Evolutionary conservation across 1,140 invertebrate genomes (phyloP).

Genomic region (Pseudoatta argentina): DNA sequence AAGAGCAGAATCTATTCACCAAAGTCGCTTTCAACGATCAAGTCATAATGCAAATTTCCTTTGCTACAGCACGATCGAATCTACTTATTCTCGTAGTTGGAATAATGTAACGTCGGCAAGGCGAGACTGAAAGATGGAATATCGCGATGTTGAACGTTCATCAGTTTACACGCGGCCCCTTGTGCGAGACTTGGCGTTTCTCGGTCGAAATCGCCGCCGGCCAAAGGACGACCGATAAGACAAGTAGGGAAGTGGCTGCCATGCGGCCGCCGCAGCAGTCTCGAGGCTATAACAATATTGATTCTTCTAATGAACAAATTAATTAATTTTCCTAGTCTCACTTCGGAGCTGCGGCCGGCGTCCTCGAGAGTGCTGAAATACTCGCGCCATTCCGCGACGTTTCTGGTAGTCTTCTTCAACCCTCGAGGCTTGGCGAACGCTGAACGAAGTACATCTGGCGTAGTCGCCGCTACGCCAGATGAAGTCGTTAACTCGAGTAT

Average conservation of each 20-base stretch:
- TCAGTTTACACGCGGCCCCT: constrained; percentile 51
- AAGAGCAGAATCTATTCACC: constrained; percentile 69
- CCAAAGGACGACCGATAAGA: constrained; percentile 71
- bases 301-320: constrained; percentile 77
- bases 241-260: constrained; percentile 59
- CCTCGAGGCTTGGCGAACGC: constrained; percentile 21
- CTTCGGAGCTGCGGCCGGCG: not conserved
- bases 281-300: constrained; percentile 68
- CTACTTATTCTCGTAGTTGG: constrained; percentile 64
- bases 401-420: constrained; percentile 45
- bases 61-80: constrained; percentile 73
- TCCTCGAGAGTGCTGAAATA: constrained; percentile 40
- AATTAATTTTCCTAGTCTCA: constrained; percentile 76
- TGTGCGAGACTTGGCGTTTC: constrained; percentile 26
- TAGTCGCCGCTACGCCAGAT: constrained; percentile 64
- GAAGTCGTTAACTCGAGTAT: constrained; percentile 83
- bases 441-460: constrained; percentile 42
- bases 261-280: constrained; percentile 9
- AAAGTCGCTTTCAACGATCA: constrained; percentile 64
- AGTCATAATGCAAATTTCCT: constrained; percentile 72
- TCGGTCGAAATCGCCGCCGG: constrained; percentile 41
- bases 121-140: constrained; percentile 53
- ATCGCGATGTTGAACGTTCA: constrained; percentile 59
- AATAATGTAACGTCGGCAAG: constrained; percentile 67
- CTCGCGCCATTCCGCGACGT: constrained; percentile 19